Conservation (phyloP, 2,797 vertebrate genomes). For the Limnodromus scolopaceus region DNA sequence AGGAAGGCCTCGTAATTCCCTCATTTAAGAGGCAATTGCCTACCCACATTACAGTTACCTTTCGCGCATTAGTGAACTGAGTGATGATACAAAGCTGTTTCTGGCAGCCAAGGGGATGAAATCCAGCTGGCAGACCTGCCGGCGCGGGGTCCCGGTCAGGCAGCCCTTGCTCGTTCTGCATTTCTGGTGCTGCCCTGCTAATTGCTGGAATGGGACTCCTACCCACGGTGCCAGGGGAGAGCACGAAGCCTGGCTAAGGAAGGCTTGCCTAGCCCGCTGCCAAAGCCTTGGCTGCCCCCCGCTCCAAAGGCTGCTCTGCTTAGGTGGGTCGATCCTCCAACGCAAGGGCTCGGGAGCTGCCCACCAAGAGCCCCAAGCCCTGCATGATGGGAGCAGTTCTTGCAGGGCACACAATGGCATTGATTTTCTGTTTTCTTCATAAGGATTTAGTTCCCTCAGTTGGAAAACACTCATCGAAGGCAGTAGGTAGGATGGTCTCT, state of each 20-base stretch:
- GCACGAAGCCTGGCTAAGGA: not conserved
- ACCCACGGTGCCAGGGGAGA: fast-evolving
- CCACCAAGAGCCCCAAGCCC: not conserved
- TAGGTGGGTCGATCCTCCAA: fast-evolving
- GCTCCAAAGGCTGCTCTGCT: not conserved
- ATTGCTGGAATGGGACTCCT: conserved; percentile 15
- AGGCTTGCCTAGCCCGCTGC: not conserved
- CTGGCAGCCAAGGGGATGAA: conserved; percentile 25
- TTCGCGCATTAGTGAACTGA: not conserved
- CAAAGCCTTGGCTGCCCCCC: not conserved
- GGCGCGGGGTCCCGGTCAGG: not conserved
- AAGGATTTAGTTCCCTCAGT: not conserved
- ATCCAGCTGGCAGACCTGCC: not conserved
- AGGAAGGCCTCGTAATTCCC: not conserved
- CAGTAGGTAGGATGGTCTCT: not conserved
- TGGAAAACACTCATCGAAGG: not conserved
- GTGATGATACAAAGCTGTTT: conserved; percentile 37
- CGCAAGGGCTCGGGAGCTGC: fast-evolving
- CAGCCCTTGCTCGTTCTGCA: not conserved
- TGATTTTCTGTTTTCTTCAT: not conserved
- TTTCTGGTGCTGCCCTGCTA: not conserved
- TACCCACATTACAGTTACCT: not conserved
- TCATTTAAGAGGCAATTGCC: not conserved
- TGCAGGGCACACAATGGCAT: not conserved
- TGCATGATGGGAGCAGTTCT: not conserved